phyloP scores from a whole-genome alignment of 2,113 vertebrate genomes.

The Macroglossus sobrinus region DNA sequence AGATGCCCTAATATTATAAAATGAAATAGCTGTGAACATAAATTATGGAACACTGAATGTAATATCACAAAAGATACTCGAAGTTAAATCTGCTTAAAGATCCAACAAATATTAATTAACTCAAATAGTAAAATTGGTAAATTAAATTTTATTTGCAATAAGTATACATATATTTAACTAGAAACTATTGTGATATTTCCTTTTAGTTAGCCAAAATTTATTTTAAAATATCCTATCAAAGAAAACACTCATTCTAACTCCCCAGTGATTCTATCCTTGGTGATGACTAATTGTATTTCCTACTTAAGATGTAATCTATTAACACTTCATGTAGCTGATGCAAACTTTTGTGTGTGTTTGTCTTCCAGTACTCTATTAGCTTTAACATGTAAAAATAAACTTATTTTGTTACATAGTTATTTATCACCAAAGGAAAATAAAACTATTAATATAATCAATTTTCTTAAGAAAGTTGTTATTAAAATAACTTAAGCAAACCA shows the following conservation, averaged over 20 bases:
- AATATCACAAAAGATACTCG: background rate
- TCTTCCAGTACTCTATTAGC: constrained; percentile 21
- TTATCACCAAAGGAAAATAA: constrained; percentile 32
- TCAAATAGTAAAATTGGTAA: background rate
- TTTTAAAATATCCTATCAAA: background rate
- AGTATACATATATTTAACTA: background rate
- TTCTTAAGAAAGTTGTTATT: background rate
- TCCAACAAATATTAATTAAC: background rate
- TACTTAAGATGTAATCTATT: constrained; percentile 28
- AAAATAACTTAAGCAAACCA: background rate
- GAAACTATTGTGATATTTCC: background rate
- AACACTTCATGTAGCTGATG: constrained; percentile 29
- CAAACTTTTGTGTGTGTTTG: constrained; percentile 47
- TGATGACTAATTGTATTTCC: constrained; percentile 39
- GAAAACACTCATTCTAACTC: background rate
- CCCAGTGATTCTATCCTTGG: background rate
- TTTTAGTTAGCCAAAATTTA: background rate
- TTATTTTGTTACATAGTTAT: constrained; percentile 32
- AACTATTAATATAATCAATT: constrained; percentile 49
- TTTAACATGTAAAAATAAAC: constrained; percentile 44
- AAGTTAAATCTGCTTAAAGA: background rate
- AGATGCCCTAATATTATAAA: background rate
- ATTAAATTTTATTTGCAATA: background rate
- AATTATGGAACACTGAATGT: background rate
- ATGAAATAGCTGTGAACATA: background rate